Conservation (phyloP, 2,888 invertebrate species). For the Antheraea assamensis region DNA sequence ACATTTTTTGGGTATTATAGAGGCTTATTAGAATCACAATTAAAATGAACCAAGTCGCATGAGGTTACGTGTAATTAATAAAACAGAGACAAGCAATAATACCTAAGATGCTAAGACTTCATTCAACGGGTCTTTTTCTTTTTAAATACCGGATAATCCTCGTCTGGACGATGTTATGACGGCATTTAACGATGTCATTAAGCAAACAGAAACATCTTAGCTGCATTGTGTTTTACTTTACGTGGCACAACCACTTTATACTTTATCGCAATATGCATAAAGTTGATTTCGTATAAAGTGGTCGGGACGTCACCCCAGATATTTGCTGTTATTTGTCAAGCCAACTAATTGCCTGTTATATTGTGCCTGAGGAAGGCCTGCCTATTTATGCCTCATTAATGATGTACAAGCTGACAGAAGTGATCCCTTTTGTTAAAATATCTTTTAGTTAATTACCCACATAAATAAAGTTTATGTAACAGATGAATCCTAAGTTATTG, state of each 20-base stretch:
- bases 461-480: not conserved
- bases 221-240: slow-evolving; percentile 56
- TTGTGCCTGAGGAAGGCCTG: slow-evolving; percentile 46
- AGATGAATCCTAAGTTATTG: not conserved
- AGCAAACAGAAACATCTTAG: slow-evolving; percentile 61
- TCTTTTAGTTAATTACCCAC: slow-evolving; percentile 3
- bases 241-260: slow-evolving; percentile 19
- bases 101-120: slow-evolving; percentile 19
- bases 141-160: slow-evolving; percentile 52
- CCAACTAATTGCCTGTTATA: slow-evolving; percentile 60
- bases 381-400: slow-evolving; percentile 60
- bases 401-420: slow-evolving; percentile 35
- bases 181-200: slow-evolving; percentile 70
- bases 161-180: slow-evolving; percentile 58
- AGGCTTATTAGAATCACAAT: no score
- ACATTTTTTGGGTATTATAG: no score
- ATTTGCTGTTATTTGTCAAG: slow-evolving; percentile 57
- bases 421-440: slow-evolving; percentile 25
- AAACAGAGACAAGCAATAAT: slow-evolving; percentile 18
- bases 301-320: slow-evolving; percentile 44
- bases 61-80: no score
- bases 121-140: slow-evolving; percentile 26
- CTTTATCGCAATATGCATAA: not conserved
- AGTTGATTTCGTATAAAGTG: slow-evolving; percentile 31
- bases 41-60: no score